phyloP scores from a whole-genome alignment of 2,888 invertebrate species.

The Pseudococcus viburni region DNA sequence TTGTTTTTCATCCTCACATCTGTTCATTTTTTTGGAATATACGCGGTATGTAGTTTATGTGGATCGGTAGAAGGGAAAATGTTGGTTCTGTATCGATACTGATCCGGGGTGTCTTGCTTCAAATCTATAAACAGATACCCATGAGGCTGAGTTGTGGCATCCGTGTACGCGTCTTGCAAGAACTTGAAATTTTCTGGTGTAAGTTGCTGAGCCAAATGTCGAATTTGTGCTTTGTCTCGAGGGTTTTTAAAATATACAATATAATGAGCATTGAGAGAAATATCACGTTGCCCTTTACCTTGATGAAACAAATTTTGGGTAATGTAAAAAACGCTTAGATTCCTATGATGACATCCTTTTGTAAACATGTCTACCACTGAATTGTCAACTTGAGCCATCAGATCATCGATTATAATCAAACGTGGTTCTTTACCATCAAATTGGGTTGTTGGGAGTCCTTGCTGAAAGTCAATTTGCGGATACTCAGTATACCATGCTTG shows the following conservation, averaged over 20 bases:
- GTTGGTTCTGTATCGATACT: too few relatives aligned
- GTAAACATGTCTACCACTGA: conserved; percentile 23
- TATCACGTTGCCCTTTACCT: not conserved
- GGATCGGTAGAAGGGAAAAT: too few relatives aligned
- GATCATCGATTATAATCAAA: conserved; percentile 11
- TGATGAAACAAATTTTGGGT: conserved; percentile 22
- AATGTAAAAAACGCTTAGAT: conserved; percentile 16
- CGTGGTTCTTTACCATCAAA: not conserved
- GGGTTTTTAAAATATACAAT: not conserved
- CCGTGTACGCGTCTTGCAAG: too few relatives aligned
- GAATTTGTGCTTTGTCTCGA: not conserved
- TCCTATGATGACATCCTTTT: conserved; percentile 51
- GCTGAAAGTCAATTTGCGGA: not conserved
- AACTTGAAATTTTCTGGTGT: not conserved
- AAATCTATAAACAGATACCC: too few relatives aligned
- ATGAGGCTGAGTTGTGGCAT: too few relatives aligned
- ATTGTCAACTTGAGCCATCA: conserved; percentile 4
- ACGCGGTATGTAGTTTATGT: too few relatives aligned
- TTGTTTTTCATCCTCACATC: too few relatives aligned
- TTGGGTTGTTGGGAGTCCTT: not conserved
- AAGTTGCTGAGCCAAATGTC: not conserved
- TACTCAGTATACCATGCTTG: not conserved
- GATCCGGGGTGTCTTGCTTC: too few relatives aligned
- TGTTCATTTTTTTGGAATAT: too few relatives aligned
- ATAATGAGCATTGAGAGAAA: not conserved